Evolutionary conservation across 2,113 vertebrate genomes (phyloP).

Genomic region (Zingel zingel): DNA sequence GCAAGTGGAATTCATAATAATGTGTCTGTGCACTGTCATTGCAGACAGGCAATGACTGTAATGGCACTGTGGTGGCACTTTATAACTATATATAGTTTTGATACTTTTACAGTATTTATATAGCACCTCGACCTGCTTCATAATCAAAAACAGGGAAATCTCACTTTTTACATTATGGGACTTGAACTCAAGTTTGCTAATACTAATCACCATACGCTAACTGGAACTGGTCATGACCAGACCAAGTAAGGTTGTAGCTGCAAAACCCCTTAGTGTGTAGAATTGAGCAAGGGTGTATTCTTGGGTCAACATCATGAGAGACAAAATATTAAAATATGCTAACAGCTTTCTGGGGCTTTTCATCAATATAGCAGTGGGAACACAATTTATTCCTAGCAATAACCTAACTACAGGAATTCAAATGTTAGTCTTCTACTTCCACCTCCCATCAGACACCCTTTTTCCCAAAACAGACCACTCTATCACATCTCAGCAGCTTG

Average conservation of each 20-base stretch:
- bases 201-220: too few species aligned
- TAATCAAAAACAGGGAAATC: too few species aligned
- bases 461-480: constrained; percentile 14
- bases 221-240: not conserved
- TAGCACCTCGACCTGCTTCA: too few species aligned
- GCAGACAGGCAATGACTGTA: too few species aligned
- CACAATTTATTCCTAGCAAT: not conserved
- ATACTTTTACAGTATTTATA: too few species aligned
- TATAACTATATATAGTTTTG: too few species aligned
- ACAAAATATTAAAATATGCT: not conserved
- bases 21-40: too few species aligned
- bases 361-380: not conserved
- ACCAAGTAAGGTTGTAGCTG: not conserved
- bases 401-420: not conserved
- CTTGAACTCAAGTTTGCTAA: not conserved
- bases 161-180: too few species aligned
- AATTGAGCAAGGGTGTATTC: not conserved
- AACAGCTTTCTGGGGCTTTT: not conserved
- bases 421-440: not conserved
- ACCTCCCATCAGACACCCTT: not conserved
- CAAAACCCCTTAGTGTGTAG: not conserved
- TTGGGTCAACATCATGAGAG: not conserved
- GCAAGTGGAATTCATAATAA: too few species aligned
- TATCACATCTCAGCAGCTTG: constrained; percentile 41
- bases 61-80: too few species aligned